These are phyloP conservation scores for Metallyticus violacea DNA, from an alignment of 2,888 invertebrate species.

Conservation along the genomic window DNA sequence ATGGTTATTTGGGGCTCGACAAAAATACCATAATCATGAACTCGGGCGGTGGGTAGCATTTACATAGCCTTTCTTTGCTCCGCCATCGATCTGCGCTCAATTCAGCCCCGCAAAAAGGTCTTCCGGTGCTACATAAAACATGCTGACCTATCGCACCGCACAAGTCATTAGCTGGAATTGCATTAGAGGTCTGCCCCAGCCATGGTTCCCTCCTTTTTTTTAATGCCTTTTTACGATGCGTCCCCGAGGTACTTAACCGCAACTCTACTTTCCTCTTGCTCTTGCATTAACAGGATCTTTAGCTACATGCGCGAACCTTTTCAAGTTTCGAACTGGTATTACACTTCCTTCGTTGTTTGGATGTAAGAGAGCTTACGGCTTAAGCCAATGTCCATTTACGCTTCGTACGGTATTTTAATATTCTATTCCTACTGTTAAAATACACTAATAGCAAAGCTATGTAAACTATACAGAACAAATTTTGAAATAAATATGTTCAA, in stretches of 20 bases:
- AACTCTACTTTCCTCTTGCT: background rate
- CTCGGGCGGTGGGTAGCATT: background rate
- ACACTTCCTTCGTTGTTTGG: background rate
- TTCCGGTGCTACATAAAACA: background rate
- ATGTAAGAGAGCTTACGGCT: no score
- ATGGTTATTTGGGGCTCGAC: background rate
- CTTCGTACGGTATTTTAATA: no score
- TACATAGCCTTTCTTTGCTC: background rate
- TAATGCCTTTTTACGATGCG: background rate
- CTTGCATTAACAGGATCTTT: background rate
- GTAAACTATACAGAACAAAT: no score
- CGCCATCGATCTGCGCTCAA: background rate
- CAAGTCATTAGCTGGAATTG: background rate
- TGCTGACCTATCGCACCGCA: background rate
- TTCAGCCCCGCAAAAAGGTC: background rate
- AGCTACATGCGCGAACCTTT: background rate
- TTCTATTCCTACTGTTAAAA: no score
- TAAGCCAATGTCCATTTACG: background rate
- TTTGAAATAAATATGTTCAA: no score
- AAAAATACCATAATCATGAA: background rate
- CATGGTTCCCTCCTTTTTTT: background rate
- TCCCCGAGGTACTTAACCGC: background rate
- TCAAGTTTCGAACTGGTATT: background rate
- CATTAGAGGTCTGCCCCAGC: background rate
- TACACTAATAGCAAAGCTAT: no score